Evolutionary conservation across 2,888 invertebrate species (phyloP).

Genomic region (Aphidius colemani): DNA sequence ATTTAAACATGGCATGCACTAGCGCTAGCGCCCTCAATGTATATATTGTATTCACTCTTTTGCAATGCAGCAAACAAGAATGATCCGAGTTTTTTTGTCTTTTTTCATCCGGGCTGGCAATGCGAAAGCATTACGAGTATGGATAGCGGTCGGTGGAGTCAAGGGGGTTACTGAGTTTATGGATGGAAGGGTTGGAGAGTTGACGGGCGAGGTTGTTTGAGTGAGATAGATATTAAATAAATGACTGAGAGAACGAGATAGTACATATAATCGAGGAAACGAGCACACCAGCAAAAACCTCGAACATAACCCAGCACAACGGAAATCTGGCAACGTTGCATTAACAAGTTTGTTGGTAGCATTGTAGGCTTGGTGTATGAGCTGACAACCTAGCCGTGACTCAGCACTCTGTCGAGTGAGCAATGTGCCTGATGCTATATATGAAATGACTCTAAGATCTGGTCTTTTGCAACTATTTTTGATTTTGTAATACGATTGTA

Average conservation of each 20-base stretch:
- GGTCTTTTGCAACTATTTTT: constrained; percentile 47
- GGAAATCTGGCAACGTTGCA: constrained; percentile 37
- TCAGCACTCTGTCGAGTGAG: constrained; percentile 37
- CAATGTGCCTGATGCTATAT: constrained; percentile 27
- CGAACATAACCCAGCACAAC: constrained; percentile 13
- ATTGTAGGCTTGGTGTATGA: constrained; percentile 24
- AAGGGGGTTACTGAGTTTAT: background rate
- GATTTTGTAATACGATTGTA: constrained; percentile 52
- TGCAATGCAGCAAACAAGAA: background rate
- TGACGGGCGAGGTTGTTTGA: constrained; percentile 25
- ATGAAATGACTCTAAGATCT: constrained; percentile 14
- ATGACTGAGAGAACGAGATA: constrained; percentile 24
- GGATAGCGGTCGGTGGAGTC: background rate
- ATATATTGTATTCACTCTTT: constrained; percentile 12
- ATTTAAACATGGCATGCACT: constrained; percentile 51
- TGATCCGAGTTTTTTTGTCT: constrained; percentile 13
- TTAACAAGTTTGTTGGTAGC: constrained; percentile 11
- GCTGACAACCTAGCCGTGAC: constrained; percentile 50
- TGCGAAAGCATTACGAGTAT: no score
- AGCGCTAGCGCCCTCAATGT: constrained; percentile 31
- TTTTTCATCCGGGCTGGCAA: constrained; percentile 27
- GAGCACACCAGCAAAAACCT: constrained; percentile 35
- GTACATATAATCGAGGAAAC: no score
- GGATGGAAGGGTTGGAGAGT: constrained; percentile 12
- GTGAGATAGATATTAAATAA: constrained; percentile 31